Base-by-base conservation (phyloP, 1,140 invertebrate species). In the Drosophila mauritiana region DNA sequence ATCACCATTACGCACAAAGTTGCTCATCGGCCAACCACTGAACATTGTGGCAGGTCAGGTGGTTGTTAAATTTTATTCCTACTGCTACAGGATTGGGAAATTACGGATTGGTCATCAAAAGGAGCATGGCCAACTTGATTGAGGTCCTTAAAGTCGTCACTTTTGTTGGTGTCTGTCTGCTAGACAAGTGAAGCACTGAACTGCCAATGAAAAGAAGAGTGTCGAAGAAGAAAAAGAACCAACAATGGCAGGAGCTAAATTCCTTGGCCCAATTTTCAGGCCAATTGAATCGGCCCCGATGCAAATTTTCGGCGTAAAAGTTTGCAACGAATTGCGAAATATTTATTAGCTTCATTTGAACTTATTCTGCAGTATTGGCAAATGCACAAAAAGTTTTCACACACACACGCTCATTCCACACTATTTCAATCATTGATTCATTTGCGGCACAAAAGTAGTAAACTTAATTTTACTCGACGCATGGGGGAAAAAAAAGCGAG, bases 371-470 rank as follows among this genome's bases (percentile, higher is more conserved):
- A 64, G 52, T 36, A 34, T 65, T 69, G 62, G 48, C 63, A 56
- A 69, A 39, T 69, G 63, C 63, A 64, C 45, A 57, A 45, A 75
- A 76, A 76, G 34, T 76, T 75, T 75, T n/a, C 15, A 10, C 65
- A 15, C 34, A 37, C 15, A 25, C 46, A 5, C 11, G 39, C 37
- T 49, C 46, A 63, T 48, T 61, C 20, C 46, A 43, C 39, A 54
- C 54, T 59, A 53, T 55, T 57, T 67, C 61, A 58, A 42, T 76
- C 48, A 76, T 76, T 80, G 73, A 86, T 85, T 85, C 73, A 85
- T 84, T 83, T 83, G 62, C 46, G 65, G 68, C 74, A 52, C 58
- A 69, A 79, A 84, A 84, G 69, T 75, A 65, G 63, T 48, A 84
- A 83, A 83, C 76, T 84, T 80, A 75, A 82, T 82, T 82, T 62